Percentiles rank a stretch among this genome's conserved stretches.
Evolutionary conservation across 1,140 invertebrate species (phyloP).

Genomic region (Pogonomyrmex californicus): DNA sequence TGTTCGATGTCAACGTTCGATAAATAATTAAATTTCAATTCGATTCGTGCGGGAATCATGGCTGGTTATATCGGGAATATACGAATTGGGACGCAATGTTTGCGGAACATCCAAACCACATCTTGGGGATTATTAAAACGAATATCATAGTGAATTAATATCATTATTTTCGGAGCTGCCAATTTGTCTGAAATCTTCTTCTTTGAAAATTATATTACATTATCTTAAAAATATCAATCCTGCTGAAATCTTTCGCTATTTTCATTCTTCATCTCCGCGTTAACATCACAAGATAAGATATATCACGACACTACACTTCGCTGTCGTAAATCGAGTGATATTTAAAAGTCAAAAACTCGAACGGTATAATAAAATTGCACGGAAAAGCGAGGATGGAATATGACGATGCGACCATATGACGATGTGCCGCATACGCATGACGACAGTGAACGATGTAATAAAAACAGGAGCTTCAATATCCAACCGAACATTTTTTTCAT

Average conservation of each 20-base stretch:
- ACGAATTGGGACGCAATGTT: not conserved
- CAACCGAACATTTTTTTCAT: constrained; percentile 18
- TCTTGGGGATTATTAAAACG: not conserved
- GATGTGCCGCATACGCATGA: constrained; percentile 32
- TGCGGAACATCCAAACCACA: not conserved
- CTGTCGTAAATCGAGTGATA: constrained; percentile 32
- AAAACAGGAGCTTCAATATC: constrained; percentile 55
- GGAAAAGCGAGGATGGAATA: constrained; percentile 17
- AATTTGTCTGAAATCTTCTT: not conserved
- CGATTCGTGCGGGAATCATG: not conserved
- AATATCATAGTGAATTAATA: not conserved
- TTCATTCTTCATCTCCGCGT: not conserved
- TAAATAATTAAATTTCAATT: constrained; percentile 30
- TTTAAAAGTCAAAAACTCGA: constrained; percentile 53
- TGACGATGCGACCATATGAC: constrained; percentile 43
- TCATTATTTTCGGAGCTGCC: not conserved
- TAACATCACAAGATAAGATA: constrained; percentile 4
- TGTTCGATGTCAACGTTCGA: not conserved
- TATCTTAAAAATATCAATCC: not conserved
- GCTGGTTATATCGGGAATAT: constrained; percentile 24
- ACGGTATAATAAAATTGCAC: constrained; percentile 46
- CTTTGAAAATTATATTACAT: not conserved
- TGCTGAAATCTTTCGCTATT: not conserved
- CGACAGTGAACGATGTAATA: constrained; percentile 53
- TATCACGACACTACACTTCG: not conserved